Base-by-base conservation (phyloP, 2,113 vertebrate species). In the Amia ocellicauda region DNA sequence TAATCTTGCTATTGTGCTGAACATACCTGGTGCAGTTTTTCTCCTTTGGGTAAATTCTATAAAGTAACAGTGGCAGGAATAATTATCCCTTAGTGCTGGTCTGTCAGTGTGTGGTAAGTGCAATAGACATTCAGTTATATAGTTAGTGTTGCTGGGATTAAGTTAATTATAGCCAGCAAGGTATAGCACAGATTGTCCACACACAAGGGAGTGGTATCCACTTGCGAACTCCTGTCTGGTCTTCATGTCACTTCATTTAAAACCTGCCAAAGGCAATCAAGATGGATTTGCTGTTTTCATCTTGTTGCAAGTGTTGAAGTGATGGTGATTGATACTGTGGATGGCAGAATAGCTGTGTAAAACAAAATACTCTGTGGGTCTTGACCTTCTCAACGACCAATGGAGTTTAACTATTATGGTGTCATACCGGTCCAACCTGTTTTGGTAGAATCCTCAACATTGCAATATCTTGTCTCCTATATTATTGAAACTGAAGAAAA, bases 151-250 rank as follows among this genome's bases (percentile, higher is more conserved):
- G 40, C 53, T 64, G 26, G 69, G 72, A 75, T 80, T 77, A 77
- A 61, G 65, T 60, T 80, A 72, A 77, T 72, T 77, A 70, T 77
- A 77, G 69, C 49, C 69, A 66, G 23, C 45, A 52, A 36, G 45
- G 47, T 49, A 62, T 77, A 74, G 67, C n/a, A 14, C 75, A 72
- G 65, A 73, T 77, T 75, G 62, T 61, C 70, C 66, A 41, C 29
- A 40, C 27, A 27, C 42, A 68, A 20, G 42, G 58, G 55, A 31
- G 41, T 56, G 41, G 42, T 56, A n/a, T 66, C 50, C 57, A 41
- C 9, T 17, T 29, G 47, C 36, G 43, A 59, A 20, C 49, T 22
- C 52, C 20, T 19, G 26, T 50, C 26, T 19, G 27, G 31, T 59
- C 22, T 26, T 20, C 23, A 1, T 54, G 19, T 45, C 16, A 7